Conservation (phyloP, 1,140 invertebrate genomes). For the Limonius californicus region DNA sequence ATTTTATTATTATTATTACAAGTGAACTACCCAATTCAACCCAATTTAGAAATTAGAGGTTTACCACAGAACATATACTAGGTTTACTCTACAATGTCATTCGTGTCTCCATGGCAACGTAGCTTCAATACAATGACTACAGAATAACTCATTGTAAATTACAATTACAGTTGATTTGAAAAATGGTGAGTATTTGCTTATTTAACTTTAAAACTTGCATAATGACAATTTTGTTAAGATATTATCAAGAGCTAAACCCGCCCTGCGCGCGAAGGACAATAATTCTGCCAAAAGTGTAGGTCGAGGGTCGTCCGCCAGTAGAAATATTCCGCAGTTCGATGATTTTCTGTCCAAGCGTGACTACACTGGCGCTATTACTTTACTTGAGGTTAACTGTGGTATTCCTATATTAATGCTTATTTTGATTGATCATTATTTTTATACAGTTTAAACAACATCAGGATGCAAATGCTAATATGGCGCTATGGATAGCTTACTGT, state of each 20-base stretch:
- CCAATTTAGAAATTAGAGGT: not conserved
- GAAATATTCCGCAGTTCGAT: slow-evolving; percentile 74
- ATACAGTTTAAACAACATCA: slow-evolving; percentile 43
- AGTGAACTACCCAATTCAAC: not conserved
- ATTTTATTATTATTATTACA: too few species aligned
- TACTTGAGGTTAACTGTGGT: slow-evolving; percentile 66
- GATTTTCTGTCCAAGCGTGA: slow-evolving; percentile 87
- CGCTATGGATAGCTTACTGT: slow-evolving; percentile 91
- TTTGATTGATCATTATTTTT: slow-evolving; percentile 17
- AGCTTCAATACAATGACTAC: not conserved
- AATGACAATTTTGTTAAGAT: slow-evolving; percentile 30
- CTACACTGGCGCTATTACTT: slow-evolving; percentile 89
- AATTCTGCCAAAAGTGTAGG: too few species aligned
- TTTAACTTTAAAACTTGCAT: not conserved
- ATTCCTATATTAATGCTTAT: not conserved
- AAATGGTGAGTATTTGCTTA: not conserved
- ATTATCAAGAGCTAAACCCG: slow-evolving; percentile 40
- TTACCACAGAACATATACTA: not conserved
- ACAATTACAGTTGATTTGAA: too few species aligned
- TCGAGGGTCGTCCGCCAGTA: slow-evolving; percentile 31
- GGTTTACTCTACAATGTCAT: not conserved
- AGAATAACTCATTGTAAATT: too few species aligned
- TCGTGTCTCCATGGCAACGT: not conserved
- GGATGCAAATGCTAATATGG: slow-evolving; percentile 44
- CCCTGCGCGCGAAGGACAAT: slow-evolving; percentile 23